Evolutionary conservation across 1,140 invertebrate genomes (phyloP).

Genomic region (Chrysomallon squamiferum): DNA sequence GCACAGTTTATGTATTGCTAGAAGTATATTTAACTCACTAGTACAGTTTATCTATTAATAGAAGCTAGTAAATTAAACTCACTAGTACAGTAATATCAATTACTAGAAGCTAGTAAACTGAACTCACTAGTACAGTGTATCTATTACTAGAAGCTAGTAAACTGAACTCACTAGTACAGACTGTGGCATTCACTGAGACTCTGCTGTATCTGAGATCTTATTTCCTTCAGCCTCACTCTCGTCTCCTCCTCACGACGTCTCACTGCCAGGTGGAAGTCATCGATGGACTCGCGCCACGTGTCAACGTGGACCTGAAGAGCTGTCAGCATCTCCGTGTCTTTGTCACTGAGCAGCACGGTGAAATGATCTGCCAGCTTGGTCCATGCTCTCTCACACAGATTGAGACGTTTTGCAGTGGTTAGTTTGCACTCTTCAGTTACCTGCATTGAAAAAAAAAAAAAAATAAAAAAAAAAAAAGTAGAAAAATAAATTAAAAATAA

Average conservation of each 20-base stretch:
- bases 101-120: no score
- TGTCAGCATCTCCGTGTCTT: slow-evolving; percentile 58
- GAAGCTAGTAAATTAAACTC: no score
- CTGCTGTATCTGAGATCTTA: slow-evolving; percentile 32
- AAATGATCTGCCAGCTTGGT: slow-evolving; percentile 61
- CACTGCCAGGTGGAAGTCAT: slow-evolving; percentile 51
- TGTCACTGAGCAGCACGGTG: slow-evolving; percentile 60
- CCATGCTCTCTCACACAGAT: slow-evolving; percentile 61
- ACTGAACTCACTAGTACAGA: slow-evolving; percentile 56
- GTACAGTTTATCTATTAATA: no score
- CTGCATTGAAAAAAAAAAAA: slow-evolving; percentile 34
- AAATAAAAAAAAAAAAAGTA: no score
- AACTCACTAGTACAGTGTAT: no score
- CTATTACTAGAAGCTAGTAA: no score
- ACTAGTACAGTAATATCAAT: no score
- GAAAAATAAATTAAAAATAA: no score
- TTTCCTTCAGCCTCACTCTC: slow-evolving; percentile 28
- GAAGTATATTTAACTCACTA: no score
- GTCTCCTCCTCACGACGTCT: slow-evolving; percentile 50
- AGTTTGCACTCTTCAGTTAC: slow-evolving; percentile 59
- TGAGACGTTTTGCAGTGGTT: slow-evolving; percentile 57
- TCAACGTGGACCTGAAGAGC: slow-evolving; percentile 56
- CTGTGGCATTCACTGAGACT: slow-evolving; percentile 49
- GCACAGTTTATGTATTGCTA: no score
- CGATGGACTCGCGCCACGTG: slow-evolving; percentile 56